phyloP scores from a whole-genome alignment of 2,113 vertebrate species.

The Nasalis larvatus region DNA sequence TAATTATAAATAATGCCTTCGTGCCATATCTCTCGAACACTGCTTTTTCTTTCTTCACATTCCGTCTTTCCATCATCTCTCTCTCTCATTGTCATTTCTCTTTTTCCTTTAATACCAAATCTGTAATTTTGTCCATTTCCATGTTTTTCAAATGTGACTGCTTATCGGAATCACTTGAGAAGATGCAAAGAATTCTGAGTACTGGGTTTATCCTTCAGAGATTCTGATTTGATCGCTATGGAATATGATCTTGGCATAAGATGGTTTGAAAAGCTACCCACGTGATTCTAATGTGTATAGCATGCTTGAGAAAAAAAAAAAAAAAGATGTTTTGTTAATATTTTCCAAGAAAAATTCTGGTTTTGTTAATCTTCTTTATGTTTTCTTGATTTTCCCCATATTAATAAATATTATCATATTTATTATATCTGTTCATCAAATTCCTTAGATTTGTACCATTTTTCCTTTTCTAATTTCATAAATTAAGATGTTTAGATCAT shows the following conservation, averaged over 20 bases:
- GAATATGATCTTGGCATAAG: neutral
- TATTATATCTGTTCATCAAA: neutral
- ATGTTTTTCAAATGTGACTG: neutral
- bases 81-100: neutral
- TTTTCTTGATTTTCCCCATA: neutral
- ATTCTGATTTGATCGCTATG: neutral
- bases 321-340: neutral
- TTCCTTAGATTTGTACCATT: neutral
- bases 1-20: neutral
- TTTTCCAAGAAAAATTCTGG: neutral
- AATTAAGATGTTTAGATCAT: neutral
- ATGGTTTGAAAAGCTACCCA: neutral
- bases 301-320: neutral
- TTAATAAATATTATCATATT: neutral
- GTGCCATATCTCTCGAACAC: neutral
- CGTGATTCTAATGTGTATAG: neutral
- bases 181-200: neutral
- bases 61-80: neutral
- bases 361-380: neutral
- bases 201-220: neutral
- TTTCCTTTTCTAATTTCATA: neutral
- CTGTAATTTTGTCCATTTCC: neutral
- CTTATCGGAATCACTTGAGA: neutral
- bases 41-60: neutral
- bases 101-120: neutral